Evolutionary conservation across 2,888 invertebrate species (phyloP).

Genomic region (Lasioglossum vierecki): DNA sequence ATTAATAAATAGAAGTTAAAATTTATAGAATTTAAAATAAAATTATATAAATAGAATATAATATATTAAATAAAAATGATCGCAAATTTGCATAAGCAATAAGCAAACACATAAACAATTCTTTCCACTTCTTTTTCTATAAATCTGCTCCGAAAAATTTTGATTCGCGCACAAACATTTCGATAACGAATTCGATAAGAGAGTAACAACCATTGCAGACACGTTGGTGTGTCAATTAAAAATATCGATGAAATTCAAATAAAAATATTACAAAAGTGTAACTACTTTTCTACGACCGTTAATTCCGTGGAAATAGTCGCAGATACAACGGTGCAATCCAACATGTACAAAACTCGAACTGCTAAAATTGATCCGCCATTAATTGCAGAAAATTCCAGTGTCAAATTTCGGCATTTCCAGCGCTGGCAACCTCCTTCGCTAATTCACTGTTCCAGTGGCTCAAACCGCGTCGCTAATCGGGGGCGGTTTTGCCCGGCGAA

Average conservation of each 20-base stretch:
- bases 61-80: too few species aligned
- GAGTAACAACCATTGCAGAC: background rate
- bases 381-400: background rate
- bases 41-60: too few species aligned
- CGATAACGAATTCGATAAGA: background rate
- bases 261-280: background rate
- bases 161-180: background rate
- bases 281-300: too few species aligned
- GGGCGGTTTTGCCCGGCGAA: conserved; percentile 24
- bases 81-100: too few species aligned
- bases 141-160: background rate
- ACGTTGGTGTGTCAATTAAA: background rate
- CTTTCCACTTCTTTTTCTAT: background rate
- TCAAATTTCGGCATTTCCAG: background rate
- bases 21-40: too few species aligned
- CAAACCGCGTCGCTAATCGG: conserved; percentile 31
- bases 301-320: background rate
- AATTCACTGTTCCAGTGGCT: conserved; percentile 32
- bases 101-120: too few species aligned
- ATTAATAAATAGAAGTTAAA: too few species aligned
- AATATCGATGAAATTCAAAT: background rate
- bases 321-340: background rate
- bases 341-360: background rate
- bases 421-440: background rate
- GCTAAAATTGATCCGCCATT: background rate